A percentile compares a stretch with the other conserved stretches of the same genome.
Evolutionary conservation across 2,797 vertebrate species (phyloP).

Genomic region (Mormyrops attenuatus): DNA sequence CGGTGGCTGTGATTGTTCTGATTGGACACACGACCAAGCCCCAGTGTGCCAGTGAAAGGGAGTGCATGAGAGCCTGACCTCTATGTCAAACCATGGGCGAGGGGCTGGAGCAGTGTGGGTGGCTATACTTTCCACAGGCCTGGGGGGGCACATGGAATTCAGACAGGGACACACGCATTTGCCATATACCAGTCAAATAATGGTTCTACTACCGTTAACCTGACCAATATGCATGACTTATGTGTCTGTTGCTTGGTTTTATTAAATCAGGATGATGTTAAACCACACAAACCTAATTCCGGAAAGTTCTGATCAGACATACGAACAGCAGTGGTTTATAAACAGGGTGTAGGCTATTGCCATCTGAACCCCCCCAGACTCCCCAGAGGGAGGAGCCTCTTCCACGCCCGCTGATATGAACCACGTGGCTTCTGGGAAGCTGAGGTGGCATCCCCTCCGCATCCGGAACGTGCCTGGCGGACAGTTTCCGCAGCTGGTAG

Average conservation of each 20-base stretch:
- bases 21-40: constrained; percentile 37
- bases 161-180: constrained; percentile 13
- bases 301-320: neutral
- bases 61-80: constrained; percentile 16
- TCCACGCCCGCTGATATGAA: neutral
- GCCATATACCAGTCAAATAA: constrained; percentile 23
- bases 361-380: neutral
- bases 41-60: constrained; percentile 30
- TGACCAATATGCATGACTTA: neutral
- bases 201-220: neutral
- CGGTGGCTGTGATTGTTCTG: constrained; percentile 41
- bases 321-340: neutral
- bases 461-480: neutral
- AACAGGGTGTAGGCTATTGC: neutral
- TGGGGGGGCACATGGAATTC: constrained; percentile 31
- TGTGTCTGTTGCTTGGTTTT: neutral
- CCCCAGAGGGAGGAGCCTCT: neutral
- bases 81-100: neutral
- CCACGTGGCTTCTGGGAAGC: neutral
- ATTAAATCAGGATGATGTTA: neutral
- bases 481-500: neutral
- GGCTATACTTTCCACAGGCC: constrained; percentile 28
- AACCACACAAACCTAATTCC: neutral
- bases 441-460: neutral
- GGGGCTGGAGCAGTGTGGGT: neutral